Base-by-base conservation (phyloP, 2,113 vertebrate species). In the Aspiorhynchus laticeps region DNA sequence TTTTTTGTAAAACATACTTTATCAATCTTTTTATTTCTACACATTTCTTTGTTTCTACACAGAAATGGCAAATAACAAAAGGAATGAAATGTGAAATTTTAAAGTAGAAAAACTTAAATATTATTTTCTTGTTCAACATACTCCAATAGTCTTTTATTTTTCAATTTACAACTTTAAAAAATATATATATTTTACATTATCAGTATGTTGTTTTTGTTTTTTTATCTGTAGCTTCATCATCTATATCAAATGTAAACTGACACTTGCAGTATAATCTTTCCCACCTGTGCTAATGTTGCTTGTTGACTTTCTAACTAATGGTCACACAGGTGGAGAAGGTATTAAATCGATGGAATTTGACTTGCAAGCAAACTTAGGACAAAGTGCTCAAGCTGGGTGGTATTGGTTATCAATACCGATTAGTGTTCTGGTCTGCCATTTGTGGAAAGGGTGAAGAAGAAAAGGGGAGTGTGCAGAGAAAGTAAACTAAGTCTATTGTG, bases 371-470 rank as follows among this genome's bases (percentile, higher is more conserved):
- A 87, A 85, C 51, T 21, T 21, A 78, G 56, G 77, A 79, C 80
- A 51, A 80, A 88, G 79, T 75, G 24, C 87, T 92, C 87, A 80
- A 75, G 89, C 91, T 93, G 88, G 91, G 90, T 91, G 92, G 90
- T 82, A 84, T 76, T 63, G 51, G 88, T 73, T 90, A 88, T 92
- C 85, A 88, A 85, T 78, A 86, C 51, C 51, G 85, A 88, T 84
- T 75, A 79, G 14, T 9, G 5, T 83, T 89, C 84, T 88, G 89
- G 89, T 92, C 82, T 91, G 77, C 84, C 48, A 41, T 77, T 61
- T 89, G 78, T 88, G 81, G 85, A 91, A 84, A 43, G 88, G 80
- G 63, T 56, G 38, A 73, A 74, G 43, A 21, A 81, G 79, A 90
- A 82, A 75, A 56, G 53, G 21, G 51, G 43, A 61, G 53, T 41